Conservation (phyloP, 2,797 vertebrate genomes). For the Anas acuta region DNA sequence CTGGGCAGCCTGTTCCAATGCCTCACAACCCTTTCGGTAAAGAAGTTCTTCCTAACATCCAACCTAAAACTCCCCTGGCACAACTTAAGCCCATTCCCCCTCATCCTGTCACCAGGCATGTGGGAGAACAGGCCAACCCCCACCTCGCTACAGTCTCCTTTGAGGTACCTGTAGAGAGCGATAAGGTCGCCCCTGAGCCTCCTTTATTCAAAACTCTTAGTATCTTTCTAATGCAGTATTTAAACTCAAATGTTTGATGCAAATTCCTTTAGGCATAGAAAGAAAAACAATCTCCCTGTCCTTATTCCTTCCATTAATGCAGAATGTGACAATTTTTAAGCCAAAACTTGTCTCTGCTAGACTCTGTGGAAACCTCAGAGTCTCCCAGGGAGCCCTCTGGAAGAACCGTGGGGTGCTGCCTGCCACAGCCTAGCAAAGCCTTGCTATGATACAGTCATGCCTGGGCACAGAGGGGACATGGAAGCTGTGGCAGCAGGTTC, state of each 20-base stretch:
- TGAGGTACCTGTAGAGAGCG: too few species aligned
- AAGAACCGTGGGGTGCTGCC: neutral
- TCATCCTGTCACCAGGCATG: too few species aligned
- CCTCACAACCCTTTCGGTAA: too few species aligned
- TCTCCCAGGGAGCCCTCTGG: neutral
- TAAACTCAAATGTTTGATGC: neutral
- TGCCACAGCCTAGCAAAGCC: too few species aligned
- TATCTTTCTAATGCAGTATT: neutral
- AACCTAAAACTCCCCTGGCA: too few species aligned
- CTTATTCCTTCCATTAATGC: neutral
- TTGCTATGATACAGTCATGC: neutral
- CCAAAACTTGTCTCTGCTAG: neutral
- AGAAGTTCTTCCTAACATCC: too few species aligned
- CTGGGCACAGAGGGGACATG: neutral
- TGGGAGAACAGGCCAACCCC: too few species aligned
- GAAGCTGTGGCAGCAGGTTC: too few species aligned
- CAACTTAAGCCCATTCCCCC: too few species aligned
- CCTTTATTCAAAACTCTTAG: neutral
- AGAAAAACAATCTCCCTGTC: neutral
- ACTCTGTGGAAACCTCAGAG: neutral
- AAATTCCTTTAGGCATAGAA: neutral
- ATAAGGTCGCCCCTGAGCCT: too few species aligned
- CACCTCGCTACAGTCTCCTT: too few species aligned
- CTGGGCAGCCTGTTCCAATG: too few species aligned
- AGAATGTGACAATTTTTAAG: neutral